These are phyloP conservation scores for Malurus cyaneus DNA, from an alignment of 2,113 vertebrate genomes.

Conservation along the genomic window DNA sequence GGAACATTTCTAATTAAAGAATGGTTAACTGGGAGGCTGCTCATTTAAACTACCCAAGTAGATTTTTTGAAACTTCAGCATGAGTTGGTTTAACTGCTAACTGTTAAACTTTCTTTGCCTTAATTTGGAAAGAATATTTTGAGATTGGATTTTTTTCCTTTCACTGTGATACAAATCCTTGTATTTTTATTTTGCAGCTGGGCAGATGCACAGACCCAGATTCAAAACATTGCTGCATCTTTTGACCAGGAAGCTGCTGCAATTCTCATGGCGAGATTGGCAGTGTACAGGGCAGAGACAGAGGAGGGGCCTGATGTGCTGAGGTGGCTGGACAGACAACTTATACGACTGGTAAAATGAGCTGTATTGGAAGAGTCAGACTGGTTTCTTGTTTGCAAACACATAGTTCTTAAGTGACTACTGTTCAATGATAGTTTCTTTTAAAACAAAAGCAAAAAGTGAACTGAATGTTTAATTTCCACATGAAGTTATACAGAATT, in stretches of 20 bases:
- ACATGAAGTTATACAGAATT: not conserved
- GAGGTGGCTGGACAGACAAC: constrained; percentile 93
- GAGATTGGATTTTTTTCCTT: not conserved
- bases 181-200: constrained; percentile 77
- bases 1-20: not conserved
- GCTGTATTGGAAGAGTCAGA: not conserved
- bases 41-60: not conserved
- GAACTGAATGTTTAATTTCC: not conserved
- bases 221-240: constrained; percentile 94
- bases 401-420: not conserved
- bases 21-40: not conserved
- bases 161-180: not conserved
- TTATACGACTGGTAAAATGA: constrained; percentile 88
- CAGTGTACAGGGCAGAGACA: constrained; percentile 92
- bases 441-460: not conserved
- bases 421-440: not conserved
- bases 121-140: not conserved
- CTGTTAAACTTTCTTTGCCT: not conserved
- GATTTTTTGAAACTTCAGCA: not conserved
- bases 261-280: constrained; percentile 94
- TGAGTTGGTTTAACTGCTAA: not conserved
- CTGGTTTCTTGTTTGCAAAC: not conserved
- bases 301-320: constrained; percentile 97
- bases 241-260: constrained; percentile 97
- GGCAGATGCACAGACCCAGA: constrained; percentile 96